Conservation (phyloP, 2,888 invertebrate genomes). For the Andrena hattorfiana region DNA sequence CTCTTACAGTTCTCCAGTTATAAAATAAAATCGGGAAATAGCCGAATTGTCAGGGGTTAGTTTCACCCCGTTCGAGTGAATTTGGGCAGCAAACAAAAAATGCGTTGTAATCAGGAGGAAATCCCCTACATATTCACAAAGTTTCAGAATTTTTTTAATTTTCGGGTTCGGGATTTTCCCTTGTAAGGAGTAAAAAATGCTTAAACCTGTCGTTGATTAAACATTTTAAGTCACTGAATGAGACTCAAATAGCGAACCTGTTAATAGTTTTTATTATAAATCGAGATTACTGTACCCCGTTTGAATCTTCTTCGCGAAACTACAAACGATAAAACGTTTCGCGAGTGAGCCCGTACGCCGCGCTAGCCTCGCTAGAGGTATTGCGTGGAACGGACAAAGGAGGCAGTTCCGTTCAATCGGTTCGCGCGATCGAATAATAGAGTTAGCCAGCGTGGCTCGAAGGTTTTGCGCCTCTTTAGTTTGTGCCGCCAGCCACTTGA, state of each 20-base stretch:
- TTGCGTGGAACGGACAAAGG: neutral
- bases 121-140: too few relatives aligned
- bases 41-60: too few relatives aligned
- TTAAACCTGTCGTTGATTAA: too few relatives aligned
- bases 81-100: too few relatives aligned
- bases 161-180: too few relatives aligned
- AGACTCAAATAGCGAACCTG: too few relatives aligned
- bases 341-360: neutral
- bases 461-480: slow-evolving; percentile 26
- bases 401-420: slow-evolving; percentile 16
- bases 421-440: slow-evolving; percentile 14
- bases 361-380: neutral
- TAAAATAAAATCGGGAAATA: too few relatives aligned
- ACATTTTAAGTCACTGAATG: neutral
- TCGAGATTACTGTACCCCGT: neutral
- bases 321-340: slow-evolving; percentile 10
- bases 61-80: too few relatives aligned
- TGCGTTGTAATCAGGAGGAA: too few relatives aligned
- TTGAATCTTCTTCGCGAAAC: neutral
- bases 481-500: slow-evolving; percentile 23
- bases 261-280: neutral
- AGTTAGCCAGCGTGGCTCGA: neutral
- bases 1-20: too few relatives aligned
- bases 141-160: too few relatives aligned
- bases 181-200: too few relatives aligned